phyloP scores from a whole-genome alignment of 1,140 invertebrate species.

The Euschistus heros region DNA sequence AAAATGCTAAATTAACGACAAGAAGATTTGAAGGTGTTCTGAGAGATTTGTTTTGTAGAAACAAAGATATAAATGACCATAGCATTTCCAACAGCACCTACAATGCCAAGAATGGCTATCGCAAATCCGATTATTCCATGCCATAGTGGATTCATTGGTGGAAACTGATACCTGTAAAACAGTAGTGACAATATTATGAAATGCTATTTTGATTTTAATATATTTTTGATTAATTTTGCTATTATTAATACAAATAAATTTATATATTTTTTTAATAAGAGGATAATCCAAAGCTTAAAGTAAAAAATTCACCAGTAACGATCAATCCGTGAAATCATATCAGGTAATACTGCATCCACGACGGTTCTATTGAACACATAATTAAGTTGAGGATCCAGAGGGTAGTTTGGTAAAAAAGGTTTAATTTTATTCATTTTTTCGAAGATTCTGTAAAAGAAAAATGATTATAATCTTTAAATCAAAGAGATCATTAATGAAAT shows the following conservation, averaged over 20 bases:
- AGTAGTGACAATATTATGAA: too few relatives aligned
- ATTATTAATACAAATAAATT: too few relatives aligned
- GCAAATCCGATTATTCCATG: slow-evolving; percentile 64
- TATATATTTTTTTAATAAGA: neutral
- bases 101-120: slow-evolving; percentile 56
- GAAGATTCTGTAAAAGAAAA: too few relatives aligned
- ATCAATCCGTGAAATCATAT: slow-evolving; percentile 57
- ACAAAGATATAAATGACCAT: slow-evolving; percentile 79
- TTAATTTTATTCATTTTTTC: too few relatives aligned
- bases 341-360: slow-evolving; percentile 52
- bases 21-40: slow-evolving; percentile 77
- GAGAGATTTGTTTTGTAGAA: slow-evolving; percentile 58
- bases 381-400: too few relatives aligned
- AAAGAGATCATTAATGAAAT: too few relatives aligned
- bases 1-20: slow-evolving; percentile 74
- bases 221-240: too few relatives aligned
- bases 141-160: slow-evolving; percentile 66
- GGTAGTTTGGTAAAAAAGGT: too few relatives aligned
- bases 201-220: too few relatives aligned
- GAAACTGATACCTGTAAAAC: slow-evolving; percentile 37
- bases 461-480: too few relatives aligned
- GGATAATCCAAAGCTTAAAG: too few relatives aligned
- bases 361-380: slow-evolving; percentile 46
- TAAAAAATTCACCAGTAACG: slow-evolving; percentile 45
- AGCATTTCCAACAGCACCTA: slow-evolving; percentile 63